Evolutionary conservation across 2,888 invertebrate genomes (phyloP), one percentile per base, ranked within the genome.

Genomic region (Pherbina coryleti): DNA sequence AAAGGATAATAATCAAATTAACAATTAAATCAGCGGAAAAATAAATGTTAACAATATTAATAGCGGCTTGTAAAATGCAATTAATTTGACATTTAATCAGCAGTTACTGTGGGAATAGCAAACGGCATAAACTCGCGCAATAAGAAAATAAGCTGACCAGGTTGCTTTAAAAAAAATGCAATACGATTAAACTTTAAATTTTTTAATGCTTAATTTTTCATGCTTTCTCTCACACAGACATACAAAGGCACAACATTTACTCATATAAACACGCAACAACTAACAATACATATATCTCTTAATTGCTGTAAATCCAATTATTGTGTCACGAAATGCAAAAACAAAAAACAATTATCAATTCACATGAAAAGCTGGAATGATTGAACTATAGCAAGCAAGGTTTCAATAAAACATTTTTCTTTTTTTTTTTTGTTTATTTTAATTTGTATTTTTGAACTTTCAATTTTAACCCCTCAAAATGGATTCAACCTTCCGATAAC

Each of bases 61-160:
- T 55, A 71, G 57, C 71, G 34, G 8, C 22, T 71, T 71, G 55
- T 57, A 57, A 57, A 71, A 17, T 37, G 71, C 34, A 71, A 57
- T 71, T 71, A 55, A 57, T 55, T 55, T 55, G 19, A 55, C 55
- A 34, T 70, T 57, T 31, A 19, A 71, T 31, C 34, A 57, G 14
- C 57, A 57, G 11, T 34, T 22, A 69, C 69, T 17, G 25, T 34
- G 19, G 44, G 11, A 67, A 67, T 44, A 44, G 19, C 67, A 67
- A 17, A 3, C 28, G 17, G 3, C n/a, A 31, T 7, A 28, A 31
- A 17, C 22, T 7, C 2, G 57, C 31, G 34, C n/a, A 17, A 31
- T 53, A n/a, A 2, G 19, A 53, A 55, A 8, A 71, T 71, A 5
- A 25, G 14, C 71, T n/a, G 14, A 55, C 17, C 19, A n/a, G 25